These are phyloP conservation scores for Pagetopsis macropterus DNA, from an alignment of 2,797 vertebrate species.

Conservation along the genomic window DNA sequence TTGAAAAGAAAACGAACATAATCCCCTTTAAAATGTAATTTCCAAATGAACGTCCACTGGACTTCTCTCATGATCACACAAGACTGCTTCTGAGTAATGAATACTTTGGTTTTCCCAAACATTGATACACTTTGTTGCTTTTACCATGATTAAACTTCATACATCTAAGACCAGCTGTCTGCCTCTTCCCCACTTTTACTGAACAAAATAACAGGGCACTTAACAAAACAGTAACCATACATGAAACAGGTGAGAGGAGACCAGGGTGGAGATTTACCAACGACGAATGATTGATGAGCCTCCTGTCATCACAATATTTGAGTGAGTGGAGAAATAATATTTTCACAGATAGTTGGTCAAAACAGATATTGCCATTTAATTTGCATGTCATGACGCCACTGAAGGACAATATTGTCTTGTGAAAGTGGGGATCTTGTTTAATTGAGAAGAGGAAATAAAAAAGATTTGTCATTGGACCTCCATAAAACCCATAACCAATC, in stretches of 20 bases:
- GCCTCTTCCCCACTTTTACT: not conserved
- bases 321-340: not conserved
- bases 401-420: not conserved
- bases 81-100: conserved; percentile 7
- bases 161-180: not conserved
- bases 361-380: not conserved
- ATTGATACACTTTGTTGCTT: conserved; percentile 14
- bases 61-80: conserved; percentile 7
- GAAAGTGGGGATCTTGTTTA: not conserved
- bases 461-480: conserved; percentile 2
- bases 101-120: conserved; percentile 43
- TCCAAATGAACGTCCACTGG: conserved; percentile 21
- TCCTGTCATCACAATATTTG: not conserved
- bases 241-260: conserved; percentile 14
- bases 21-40: conserved; percentile 12
- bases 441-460: not conserved
- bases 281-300: not conserved
- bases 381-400: no score
- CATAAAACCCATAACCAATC: not conserved
- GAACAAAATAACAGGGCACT: conserved; percentile 25
- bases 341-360: conserved; percentile 22
- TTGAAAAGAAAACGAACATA: not conserved
- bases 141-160: conserved; percentile 12
- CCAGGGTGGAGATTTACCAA: not conserved
- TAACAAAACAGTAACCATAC: conserved; percentile 14